These are phyloP conservation scores for Miltochrista miniata DNA, from an alignment of 2,888 invertebrate species.

Conservation along the genomic window DNA sequence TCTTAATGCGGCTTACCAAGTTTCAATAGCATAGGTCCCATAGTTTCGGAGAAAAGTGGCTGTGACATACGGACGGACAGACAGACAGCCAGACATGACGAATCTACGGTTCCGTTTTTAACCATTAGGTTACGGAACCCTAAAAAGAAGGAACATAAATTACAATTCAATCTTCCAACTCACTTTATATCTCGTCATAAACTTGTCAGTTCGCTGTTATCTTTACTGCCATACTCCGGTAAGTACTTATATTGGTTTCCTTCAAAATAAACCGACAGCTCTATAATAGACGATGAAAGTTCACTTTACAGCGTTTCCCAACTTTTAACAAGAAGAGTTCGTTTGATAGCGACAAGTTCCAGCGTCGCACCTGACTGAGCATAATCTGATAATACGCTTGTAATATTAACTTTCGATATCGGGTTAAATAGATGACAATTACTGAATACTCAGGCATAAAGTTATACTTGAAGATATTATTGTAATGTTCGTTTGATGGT, in stretches of 20 bases:
- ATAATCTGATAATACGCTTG: constrained; percentile 27
- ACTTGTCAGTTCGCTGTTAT: not conserved
- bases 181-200: not conserved
- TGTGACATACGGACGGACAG: no score
- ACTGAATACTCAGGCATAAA: no score
- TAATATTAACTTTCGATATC: constrained; percentile 16
- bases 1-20: no score
- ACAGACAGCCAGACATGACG: no score
- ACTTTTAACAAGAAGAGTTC: constrained; percentile 71
- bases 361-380: constrained; percentile 29
- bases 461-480: no score
- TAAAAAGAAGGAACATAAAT: not conserved
- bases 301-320: constrained; percentile 48
- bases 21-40: no score
- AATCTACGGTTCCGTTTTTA: no score
- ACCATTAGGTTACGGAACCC: no score
- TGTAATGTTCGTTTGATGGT: no score
- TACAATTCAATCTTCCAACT: not conserved
- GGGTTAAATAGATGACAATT: constrained; percentile 4
- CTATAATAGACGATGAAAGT: constrained; percentile 63
- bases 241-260: constrained; percentile 26
- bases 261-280: constrained; percentile 43
- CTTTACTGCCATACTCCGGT: constrained; percentile 4
- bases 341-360: constrained; percentile 40
- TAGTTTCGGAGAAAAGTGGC: no score